phyloP scores from a whole-genome alignment of 2,113 vertebrate genomes.

The Brachyhypopomus occidentalis region DNA sequence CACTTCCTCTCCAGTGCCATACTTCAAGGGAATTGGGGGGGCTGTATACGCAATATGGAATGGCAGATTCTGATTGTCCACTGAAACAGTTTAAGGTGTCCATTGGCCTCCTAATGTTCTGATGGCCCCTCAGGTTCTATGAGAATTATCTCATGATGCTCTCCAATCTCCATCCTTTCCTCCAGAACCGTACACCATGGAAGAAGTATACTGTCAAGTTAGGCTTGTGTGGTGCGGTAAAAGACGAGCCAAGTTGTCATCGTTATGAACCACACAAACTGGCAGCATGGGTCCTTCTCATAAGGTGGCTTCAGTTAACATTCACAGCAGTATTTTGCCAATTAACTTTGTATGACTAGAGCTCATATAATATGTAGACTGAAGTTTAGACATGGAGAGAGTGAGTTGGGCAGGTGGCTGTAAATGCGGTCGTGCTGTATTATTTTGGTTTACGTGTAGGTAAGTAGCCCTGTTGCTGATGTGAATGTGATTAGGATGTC shows the following conservation, averaged over 20 bases:
- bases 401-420: slow-evolving; percentile 7
- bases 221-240: not conserved
- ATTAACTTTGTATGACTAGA: slow-evolving; percentile 16
- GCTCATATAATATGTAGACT: not conserved
- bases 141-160: not conserved
- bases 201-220: not conserved
- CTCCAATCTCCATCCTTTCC: slow-evolving; percentile 8
- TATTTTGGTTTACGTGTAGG: slow-evolving; percentile 24
- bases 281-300: not conserved
- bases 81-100: not conserved
- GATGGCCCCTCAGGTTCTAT: not conserved
- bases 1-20: slow-evolving; percentile 15
- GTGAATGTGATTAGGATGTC: slow-evolving; percentile 34
- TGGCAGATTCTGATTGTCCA: not conserved
- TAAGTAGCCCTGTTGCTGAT: slow-evolving; percentile 3
- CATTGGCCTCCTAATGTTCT: not conserved
- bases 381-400: slow-evolving; percentile 2
- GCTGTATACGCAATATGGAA: not conserved
- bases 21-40: slow-evolving; percentile 20
- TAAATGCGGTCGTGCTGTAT: slow-evolving; percentile 14
- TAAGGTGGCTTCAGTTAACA: not conserved
- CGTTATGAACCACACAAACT: not conserved
- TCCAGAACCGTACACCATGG: not conserved
- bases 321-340: not conserved
- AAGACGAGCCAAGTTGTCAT: not conserved